Conservation (phyloP, 2,113 vertebrate species). For the Ictidomys tridecemlineatus region DNA sequence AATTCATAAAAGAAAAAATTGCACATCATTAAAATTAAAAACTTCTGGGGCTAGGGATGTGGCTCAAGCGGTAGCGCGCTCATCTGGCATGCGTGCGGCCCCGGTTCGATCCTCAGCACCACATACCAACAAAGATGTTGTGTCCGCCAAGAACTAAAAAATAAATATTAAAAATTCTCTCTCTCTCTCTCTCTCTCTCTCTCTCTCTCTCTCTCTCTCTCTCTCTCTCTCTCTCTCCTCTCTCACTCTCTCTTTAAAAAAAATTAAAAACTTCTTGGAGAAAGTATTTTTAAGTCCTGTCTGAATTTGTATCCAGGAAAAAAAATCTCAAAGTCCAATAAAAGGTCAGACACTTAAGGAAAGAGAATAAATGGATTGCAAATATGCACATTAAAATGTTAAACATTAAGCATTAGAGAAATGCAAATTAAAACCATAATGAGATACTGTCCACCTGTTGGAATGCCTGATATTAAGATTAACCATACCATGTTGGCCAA, state of each 20-base stretch:
- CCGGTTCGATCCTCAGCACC: no score
- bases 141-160: no score
- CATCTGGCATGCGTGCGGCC: no score
- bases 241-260: no score
- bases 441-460: neutral
- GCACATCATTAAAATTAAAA: neutral
- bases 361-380: neutral
- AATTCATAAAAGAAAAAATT: neutral
- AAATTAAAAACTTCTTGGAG: neutral
- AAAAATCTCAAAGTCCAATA: neutral
- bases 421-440: neutral
- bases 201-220: no score
- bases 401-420: neutral
- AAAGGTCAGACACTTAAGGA: neutral
- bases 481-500: neutral
- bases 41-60: no score
- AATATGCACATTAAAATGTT: neutral
- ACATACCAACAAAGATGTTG: no score
- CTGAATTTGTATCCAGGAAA: neutral
- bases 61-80: no score
- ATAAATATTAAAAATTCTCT: no score
- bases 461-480: neutral
- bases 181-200: no score
- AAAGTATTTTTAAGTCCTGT: neutral
- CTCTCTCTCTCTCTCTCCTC: no score